Base-by-base conservation (phyloP, 1,140 invertebrate genomes). In the Trichoplusia ni region DNA sequence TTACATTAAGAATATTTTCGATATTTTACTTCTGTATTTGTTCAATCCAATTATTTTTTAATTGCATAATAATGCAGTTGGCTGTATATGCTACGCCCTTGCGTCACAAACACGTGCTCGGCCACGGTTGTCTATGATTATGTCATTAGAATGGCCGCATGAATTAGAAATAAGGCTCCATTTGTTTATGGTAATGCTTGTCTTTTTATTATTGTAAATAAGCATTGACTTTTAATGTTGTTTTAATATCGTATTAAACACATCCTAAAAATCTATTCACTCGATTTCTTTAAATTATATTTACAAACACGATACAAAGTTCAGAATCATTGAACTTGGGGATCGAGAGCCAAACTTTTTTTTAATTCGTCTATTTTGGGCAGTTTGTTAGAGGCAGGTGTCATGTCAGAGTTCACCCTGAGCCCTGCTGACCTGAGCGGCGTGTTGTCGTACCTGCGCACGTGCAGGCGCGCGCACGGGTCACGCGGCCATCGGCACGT, bases 401-500 rank as follows among this genome's bases (percentile, higher is more conserved):
- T 6, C 37, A 27, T 47, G 56, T 64, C 29, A 54, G 27, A 54
- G 49, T 54, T 35, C 29, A 46, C 18, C 29, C 21, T 46, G 56
- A 37, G 16, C n/a, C n/a, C 11, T 37, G 64, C 9, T 75, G 74
- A 82, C 75, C 78, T 81, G 68, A 73, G 61, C 47, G 67, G 58
- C 68, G 71, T 75, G 77, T 82, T 75, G 74, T 76, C 81, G 75
- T 76, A 71, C 49, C 37, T 40, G 61, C 29, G 37, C 69, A 81
- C 77, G 82, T 81, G 77, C 73, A 54, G 46, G n/a, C 46, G 58
- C 56, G 54, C 51, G 56, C 53, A 51, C 33, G 68, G 77, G 75
- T 85, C 87, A 86, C 87, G 84, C 79, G 85, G 84, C 81, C 38
- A 14, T 9, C 47, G 49, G 73, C 85, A 88, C 86, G 86, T 89